Evolutionary conservation across 1,140 invertebrate species (phyloP).

Genomic region (Polyergus mexicanus): DNA sequence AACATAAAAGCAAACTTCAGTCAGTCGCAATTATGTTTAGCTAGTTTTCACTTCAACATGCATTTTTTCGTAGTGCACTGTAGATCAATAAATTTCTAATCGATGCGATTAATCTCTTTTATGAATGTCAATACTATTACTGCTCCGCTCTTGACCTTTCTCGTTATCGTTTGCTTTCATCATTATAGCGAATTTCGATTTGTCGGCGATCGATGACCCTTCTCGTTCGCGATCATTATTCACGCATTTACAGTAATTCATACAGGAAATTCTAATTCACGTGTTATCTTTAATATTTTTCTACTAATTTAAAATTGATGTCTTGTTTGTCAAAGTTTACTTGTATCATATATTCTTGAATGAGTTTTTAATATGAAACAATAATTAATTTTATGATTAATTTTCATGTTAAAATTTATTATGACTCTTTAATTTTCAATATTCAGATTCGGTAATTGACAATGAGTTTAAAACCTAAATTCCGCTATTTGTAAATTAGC

Average conservation of each 20-base stretch:
- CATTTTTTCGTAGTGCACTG: not conserved
- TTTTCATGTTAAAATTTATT: too few relatives aligned
- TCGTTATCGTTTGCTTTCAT: not conserved
- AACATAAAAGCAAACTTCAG: not conserved
- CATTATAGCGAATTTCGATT: slow-evolving; percentile 66
- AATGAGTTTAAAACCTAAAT: too few relatives aligned
- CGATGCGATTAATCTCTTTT: slow-evolving; percentile 21
- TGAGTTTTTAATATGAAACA: too few relatives aligned
- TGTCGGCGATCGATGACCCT: slow-evolving; percentile 15
- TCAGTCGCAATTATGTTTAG: not conserved
- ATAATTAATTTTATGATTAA: too few relatives aligned
- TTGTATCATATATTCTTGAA: too few relatives aligned
- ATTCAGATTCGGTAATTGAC: too few relatives aligned
- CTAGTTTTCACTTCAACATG: not conserved
- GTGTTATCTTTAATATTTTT: too few relatives aligned
- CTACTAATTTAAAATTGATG: too few relatives aligned
- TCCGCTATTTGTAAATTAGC: too few relatives aligned
- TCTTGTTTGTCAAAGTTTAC: too few relatives aligned
- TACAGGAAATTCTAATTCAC: too few relatives aligned
- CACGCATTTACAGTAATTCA: not conserved
- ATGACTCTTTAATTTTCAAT: too few relatives aligned
- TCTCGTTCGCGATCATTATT: not conserved
- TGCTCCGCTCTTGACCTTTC: not conserved
- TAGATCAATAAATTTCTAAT: not conserved
- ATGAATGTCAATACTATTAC: slow-evolving; percentile 12